phyloP scores from a whole-genome alignment of 2,113 vertebrate species.

The Rhizomys pruinosus region DNA sequence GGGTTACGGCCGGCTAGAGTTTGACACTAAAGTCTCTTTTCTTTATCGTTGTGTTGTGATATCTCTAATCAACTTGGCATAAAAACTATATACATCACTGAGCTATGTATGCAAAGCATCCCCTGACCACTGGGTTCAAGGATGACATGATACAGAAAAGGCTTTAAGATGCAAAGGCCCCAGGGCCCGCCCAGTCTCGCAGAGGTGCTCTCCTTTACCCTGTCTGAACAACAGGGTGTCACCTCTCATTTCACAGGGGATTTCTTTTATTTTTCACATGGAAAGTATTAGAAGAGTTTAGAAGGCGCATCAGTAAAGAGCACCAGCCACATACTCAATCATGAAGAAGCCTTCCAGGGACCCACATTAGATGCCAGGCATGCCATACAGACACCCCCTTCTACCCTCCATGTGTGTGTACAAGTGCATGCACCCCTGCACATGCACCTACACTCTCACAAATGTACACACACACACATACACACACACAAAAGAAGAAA shows the following conservation, averaged over 20 bases:
- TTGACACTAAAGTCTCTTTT: not conserved
- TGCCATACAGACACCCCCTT: not conserved
- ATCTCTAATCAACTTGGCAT: not conserved
- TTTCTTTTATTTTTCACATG: not conserved
- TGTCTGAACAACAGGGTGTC: not conserved
- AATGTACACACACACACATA: not conserved
- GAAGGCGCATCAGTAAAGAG: not conserved
- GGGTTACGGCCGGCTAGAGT: not conserved
- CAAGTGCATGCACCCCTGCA: too few relatives aligned
- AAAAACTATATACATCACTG: not conserved
- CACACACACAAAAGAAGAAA: too few relatives aligned
- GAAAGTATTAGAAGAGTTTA: not conserved
- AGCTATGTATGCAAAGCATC: not conserved
- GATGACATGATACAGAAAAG: not conserved
- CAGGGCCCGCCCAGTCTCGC: not conserved
- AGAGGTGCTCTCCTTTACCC: not conserved
- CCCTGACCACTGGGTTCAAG: not conserved
- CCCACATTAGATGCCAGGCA: not conserved
- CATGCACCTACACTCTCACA: too few relatives aligned
- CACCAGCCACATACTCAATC: not conserved
- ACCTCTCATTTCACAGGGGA: not conserved
- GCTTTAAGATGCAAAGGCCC: not conserved
- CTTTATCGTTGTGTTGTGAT: too few relatives aligned
- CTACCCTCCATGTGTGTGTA: not conserved
- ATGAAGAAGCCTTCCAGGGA: not conserved